A percentile compares a stretch with the other conserved stretches of the same genome.
Evolutionary conservation across 1,140 invertebrate species (phyloP).

Genomic region (Aphidius gifuensis): DNA sequence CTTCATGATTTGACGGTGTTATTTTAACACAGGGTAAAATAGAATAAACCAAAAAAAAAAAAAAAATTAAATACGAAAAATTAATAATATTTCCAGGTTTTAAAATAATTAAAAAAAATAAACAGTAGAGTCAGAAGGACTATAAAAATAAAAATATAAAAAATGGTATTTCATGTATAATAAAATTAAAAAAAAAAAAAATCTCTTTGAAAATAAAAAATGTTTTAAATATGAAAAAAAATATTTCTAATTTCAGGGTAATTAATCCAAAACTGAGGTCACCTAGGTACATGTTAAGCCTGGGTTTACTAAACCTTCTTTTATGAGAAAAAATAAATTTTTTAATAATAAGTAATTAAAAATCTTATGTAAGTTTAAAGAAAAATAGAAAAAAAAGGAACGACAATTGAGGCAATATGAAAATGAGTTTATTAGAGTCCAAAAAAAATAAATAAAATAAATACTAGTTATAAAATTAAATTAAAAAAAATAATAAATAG

Average conservation of each 20-base stretch:
- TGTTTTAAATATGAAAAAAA: slow-evolving; percentile 30
- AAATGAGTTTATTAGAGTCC: background rate
- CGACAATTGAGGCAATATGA: background rate
- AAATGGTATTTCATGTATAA: slow-evolving; percentile 45
- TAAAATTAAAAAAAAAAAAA: slow-evolving; percentile 24
- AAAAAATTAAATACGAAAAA: slow-evolving; percentile 15
- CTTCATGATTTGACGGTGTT: slow-evolving; percentile 29
- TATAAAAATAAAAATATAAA: slow-evolving; percentile 2
- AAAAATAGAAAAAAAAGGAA: slow-evolving; percentile 1
- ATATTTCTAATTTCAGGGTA: slow-evolving; percentile 53
- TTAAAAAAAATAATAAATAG: slow-evolving; percentile 6
- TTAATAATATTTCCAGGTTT: too few species aligned
- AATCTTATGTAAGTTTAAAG: background rate
- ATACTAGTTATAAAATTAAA: background rate
- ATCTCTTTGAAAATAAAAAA: slow-evolving; percentile 17
- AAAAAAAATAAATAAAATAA: too few species aligned
- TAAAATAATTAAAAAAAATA: slow-evolving; percentile 31
- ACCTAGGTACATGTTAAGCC: slow-evolving; percentile 32
- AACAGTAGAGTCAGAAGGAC: slow-evolving; percentile 18
- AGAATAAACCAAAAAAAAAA: slow-evolving; percentile 37
- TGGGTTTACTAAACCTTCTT: slow-evolving; percentile 23
- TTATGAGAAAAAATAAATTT: slow-evolving; percentile 22
- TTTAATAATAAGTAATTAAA: too few species aligned
- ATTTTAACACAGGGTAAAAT: slow-evolving; percentile 52
- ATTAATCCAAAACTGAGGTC: slow-evolving; percentile 47